These are phyloP conservation scores for Perca schrenkii DNA, from an alignment of 2,113 vertebrate genomes.

Conservation along the genomic window DNA sequence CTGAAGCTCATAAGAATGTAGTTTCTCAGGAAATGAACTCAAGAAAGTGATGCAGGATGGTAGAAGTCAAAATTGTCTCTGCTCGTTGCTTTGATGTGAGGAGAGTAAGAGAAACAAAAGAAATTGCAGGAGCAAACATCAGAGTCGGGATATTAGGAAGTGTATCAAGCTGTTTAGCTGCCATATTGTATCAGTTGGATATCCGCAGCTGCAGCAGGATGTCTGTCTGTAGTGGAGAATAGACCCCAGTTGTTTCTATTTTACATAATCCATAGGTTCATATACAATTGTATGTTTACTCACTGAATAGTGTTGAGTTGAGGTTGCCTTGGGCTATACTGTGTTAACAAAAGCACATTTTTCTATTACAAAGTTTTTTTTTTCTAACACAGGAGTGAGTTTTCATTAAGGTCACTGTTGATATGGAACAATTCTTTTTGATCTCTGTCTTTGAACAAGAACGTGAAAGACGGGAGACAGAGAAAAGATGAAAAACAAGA, in stretches of 20 bases:
- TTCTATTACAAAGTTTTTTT: neutral
- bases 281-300: conserved; percentile 3
- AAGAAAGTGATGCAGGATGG: neutral
- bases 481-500: conserved; percentile 12
- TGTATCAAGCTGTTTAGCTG: conserved; percentile 13
- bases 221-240: conserved; percentile 6
- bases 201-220: conserved; percentile 16
- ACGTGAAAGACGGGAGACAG: neutral
- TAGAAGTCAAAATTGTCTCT: neutral
- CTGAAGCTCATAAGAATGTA: neutral
- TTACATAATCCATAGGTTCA: conserved; percentile 1
- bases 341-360: neutral
- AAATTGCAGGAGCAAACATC: conserved; percentile 20
- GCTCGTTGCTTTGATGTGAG: conserved; percentile 22
- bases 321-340: neutral
- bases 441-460: neutral
- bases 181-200: conserved; percentile 26
- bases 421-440: neutral
- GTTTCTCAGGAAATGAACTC: neutral
- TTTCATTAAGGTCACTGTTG: conserved; percentile 31
- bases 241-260: neutral
- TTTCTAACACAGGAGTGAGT: neutral
- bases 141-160: neutral
- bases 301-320: neutral
- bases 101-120: conserved; percentile 11